A percentile compares a stretch with the other conserved stretches of the same genome.
These are phyloP conservation scores for Drosophila micromelanica DNA, from an alignment of 1,140 invertebrate species.

Conservation along the genomic window DNA sequence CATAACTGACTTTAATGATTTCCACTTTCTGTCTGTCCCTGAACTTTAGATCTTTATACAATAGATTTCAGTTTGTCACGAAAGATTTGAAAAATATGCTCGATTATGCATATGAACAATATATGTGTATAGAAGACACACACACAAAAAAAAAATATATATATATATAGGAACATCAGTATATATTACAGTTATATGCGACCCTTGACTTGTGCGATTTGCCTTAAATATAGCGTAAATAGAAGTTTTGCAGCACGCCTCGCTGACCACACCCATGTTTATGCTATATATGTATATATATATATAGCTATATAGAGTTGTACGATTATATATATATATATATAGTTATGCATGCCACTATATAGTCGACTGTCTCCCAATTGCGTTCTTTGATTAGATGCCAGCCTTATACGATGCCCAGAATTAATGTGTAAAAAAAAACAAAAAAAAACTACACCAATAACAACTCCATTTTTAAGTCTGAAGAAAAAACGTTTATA, in stretches of 20 bases:
- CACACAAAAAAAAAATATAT: neutral
- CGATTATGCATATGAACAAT: too few species aligned
- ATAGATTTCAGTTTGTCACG: too few species aligned
- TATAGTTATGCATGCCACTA: slow-evolving; percentile 2
- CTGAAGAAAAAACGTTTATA: slow-evolving; percentile 72
- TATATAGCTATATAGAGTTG: slow-evolving; percentile 4
- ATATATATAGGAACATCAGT: neutral
- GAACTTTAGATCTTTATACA: too few species aligned
- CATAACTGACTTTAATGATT: too few species aligned
- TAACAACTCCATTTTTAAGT: slow-evolving; percentile 77
- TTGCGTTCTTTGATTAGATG: slow-evolving; percentile 52
- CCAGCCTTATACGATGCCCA: slow-evolving; percentile 56
- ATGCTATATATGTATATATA: neutral
- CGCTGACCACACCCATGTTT: slow-evolving; percentile 3
- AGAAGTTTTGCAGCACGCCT: slow-evolving; percentile 6
- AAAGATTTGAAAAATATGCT: too few species aligned
- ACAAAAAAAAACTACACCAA: slow-evolving; percentile 33
- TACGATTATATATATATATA: slow-evolving; percentile 11
- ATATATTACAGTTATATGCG: slow-evolving; percentile 30
- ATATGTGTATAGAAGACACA: too few species aligned
- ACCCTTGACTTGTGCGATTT: slow-evolving; percentile 66
- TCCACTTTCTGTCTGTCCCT: too few species aligned
- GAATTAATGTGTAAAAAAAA: slow-evolving; percentile 10
- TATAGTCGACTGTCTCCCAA: slow-evolving; percentile 36
- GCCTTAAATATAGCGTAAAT: slow-evolving; percentile 68